A percentile compares a stretch with the other conserved stretches of the same genome.
Conservation (phyloP, 2,797 vertebrate genomes). For the Anabas testudineus region DNA sequence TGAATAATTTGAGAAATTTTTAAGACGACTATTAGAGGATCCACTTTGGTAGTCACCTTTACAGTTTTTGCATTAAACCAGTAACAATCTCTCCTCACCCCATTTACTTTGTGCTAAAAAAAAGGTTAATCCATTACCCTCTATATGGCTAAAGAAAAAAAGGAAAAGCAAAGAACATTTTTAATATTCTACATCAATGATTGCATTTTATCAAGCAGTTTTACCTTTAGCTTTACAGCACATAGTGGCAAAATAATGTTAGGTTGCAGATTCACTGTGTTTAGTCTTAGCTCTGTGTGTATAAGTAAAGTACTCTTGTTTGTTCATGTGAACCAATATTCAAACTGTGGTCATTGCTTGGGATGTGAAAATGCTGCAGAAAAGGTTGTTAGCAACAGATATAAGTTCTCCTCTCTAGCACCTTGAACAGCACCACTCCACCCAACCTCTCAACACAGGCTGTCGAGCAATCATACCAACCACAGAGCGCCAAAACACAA, state of each 20-base stretch:
- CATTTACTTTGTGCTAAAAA: not conserved
- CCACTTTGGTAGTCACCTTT: not conserved
- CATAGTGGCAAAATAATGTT: too few species aligned
- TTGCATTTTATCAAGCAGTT: too few species aligned
- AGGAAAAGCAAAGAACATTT: not conserved
- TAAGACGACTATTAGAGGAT: not conserved
- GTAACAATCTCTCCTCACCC: not conserved
- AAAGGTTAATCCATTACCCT: not conserved
- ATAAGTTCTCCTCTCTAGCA: slow-evolving; percentile 2
- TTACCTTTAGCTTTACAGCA: too few species aligned
- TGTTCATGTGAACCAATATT: not conserved
- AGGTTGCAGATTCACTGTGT: too few species aligned
- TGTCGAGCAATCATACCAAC: slow-evolving; percentile 52
- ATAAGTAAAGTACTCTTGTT: not conserved
- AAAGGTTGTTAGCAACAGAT: slow-evolving; percentile 6
- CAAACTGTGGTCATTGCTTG: not conserved
- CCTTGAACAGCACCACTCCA: slow-evolving; percentile 14
- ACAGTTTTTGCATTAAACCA: not conserved
- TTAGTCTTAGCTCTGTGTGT: too few species aligned
- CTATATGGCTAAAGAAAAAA: not conserved
- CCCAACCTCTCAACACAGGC: slow-evolving; percentile 26
- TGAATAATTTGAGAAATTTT: too few species aligned
- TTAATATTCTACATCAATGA: not conserved
- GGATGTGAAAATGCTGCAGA: slow-evolving; percentile 3
- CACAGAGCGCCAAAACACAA: slow-evolving; percentile 39